Percentiles rank a stretch among this genome's conserved stretches.
These are phyloP conservation scores for Dufourea novaeangliae DNA, from an alignment of 1,140 invertebrate species.

Conservation along the genomic window DNA sequence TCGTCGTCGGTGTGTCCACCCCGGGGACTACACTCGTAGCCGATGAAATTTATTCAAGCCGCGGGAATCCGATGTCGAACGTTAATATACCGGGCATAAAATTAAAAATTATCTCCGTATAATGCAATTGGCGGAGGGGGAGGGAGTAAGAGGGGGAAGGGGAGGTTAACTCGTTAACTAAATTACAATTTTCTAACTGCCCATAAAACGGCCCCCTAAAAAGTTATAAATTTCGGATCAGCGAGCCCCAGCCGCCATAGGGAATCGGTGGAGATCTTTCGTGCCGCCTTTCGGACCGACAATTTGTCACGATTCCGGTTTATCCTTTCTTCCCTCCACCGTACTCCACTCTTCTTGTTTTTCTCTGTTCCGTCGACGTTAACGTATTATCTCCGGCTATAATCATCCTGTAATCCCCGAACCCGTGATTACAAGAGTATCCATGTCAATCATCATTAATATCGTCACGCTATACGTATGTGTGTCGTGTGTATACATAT, in stretches of 20 bases:
- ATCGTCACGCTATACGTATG: not conserved
- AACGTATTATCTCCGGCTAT: not conserved
- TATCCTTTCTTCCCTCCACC: not conserved
- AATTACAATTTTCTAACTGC: slow-evolving; percentile 25
- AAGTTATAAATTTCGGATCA: slow-evolving; percentile 38
- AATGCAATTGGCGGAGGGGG: slow-evolving; percentile 4
- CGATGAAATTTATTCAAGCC: slow-evolving; percentile 13
- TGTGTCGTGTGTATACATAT: too few relatives aligned
- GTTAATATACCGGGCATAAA: slow-evolving; percentile 30
- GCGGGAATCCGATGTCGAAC: slow-evolving; percentile 9
- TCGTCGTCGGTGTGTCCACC: not conserved
- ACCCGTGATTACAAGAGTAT: not conserved
- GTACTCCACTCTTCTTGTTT: too few relatives aligned
- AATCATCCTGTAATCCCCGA: not conserved
- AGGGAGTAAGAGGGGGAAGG: too few relatives aligned
- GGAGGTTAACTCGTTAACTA: slow-evolving; percentile 20
- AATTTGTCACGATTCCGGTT: slow-evolving; percentile 45
- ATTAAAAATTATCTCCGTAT: slow-evolving; percentile 44
- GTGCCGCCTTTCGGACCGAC: slow-evolving; percentile 14
- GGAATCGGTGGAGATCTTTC: not conserved
- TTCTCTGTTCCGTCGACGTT: too few relatives aligned
- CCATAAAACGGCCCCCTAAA: slow-evolving; percentile 25
- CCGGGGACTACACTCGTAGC: not conserved
- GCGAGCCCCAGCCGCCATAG: not conserved
- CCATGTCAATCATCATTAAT: not conserved